phyloP scores from a whole-genome alignment of 2,888 invertebrate genomes.

The Torymus texanus region DNA sequence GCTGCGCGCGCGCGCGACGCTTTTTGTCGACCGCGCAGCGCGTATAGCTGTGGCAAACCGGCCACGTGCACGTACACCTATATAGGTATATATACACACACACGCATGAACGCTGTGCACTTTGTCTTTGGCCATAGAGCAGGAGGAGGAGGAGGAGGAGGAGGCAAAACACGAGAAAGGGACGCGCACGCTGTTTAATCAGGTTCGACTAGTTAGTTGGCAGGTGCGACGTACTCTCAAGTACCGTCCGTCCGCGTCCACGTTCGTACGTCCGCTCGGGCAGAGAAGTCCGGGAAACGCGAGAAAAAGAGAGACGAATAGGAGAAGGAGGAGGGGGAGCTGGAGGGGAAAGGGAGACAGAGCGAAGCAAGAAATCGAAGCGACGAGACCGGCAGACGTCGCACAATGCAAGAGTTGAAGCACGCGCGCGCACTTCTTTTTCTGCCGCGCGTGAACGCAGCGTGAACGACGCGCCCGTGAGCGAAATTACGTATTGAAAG shows the following conservation, averaged over 20 bases:
- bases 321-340: slow-evolving; percentile 6
- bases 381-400: slow-evolving; percentile 51
- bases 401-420: no score
- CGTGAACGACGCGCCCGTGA: no score
- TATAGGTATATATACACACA: background rate
- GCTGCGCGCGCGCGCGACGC: no score
- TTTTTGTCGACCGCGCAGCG: background rate
- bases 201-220: slow-evolving; percentile 74
- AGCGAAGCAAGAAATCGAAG: slow-evolving; percentile 61
- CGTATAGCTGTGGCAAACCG: slow-evolving; percentile 25
- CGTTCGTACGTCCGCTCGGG: slow-evolving; percentile 39
- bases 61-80: slow-evolving; percentile 21
- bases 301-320: slow-evolving; percentile 36
- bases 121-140: slow-evolving; percentile 33
- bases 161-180: background rate
- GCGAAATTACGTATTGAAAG: no score
- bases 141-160: background rate
- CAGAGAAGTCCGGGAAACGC: slow-evolving; percentile 58
- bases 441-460: no score
- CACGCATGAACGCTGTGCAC: slow-evolving; percentile 4
- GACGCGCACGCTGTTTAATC: slow-evolving; percentile 69
- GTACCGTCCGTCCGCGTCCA: slow-evolving; percentile 47
- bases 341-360: slow-evolving; percentile 39
- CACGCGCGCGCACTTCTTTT: no score
- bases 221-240: slow-evolving; percentile 69